phyloP scores from a whole-genome alignment of 2,113 vertebrate species.

The Alces alces region DNA sequence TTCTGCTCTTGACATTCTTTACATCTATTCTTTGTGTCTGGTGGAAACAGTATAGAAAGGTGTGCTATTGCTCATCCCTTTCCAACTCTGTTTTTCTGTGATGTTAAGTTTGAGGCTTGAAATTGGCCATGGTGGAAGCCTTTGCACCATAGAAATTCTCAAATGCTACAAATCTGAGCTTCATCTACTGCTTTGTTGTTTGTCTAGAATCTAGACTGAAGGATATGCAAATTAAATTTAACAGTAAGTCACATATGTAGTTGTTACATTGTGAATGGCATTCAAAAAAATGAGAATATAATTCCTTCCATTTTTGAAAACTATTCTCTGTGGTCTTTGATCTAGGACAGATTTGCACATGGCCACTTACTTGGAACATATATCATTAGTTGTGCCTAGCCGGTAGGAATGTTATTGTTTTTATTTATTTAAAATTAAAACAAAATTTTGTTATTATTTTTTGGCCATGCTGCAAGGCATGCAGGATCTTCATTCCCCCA shows the following conservation, averaged over 20 bases:
- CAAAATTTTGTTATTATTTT: background rate
- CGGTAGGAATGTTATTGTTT: background rate
- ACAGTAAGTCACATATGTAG: background rate
- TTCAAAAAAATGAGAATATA: background rate
- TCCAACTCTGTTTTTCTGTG: background rate
- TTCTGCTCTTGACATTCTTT: background rate
- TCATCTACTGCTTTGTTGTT: background rate
- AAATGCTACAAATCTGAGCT: background rate
- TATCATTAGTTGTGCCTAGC: background rate
- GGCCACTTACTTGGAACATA: background rate
- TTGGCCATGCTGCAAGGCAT: background rate
- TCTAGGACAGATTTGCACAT: background rate
- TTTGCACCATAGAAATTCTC: background rate
- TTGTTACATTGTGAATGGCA: background rate
- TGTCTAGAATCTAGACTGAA: background rate
- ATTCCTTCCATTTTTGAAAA: background rate
- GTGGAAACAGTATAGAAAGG: background rate
- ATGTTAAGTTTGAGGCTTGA: background rate
- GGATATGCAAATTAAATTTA: background rate
- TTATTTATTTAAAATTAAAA: background rate
- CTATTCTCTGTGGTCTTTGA: background rate
- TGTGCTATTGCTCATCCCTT: background rate
- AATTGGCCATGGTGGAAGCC: background rate
- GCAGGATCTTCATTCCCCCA: background rate
- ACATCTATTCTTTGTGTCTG: background rate